Evolutionary conservation across 1,140 invertebrate genomes (phyloP).

Genomic region (Mercenaria mercenaria): DNA sequence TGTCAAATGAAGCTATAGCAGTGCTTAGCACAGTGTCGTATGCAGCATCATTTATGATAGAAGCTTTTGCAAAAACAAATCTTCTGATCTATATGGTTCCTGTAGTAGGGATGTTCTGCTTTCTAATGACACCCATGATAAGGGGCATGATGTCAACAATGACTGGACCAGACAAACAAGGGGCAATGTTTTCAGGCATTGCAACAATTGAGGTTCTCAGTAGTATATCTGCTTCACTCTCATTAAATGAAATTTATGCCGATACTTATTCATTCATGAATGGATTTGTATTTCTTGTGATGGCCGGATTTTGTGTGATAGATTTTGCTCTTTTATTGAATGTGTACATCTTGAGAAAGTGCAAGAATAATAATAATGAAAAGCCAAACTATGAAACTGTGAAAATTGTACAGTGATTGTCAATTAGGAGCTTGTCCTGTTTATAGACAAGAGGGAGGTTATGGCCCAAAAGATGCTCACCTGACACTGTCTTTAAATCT

Average conservation of each 20-base stretch:
- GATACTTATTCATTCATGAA: conserved; percentile 28
- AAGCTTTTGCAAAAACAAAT: conserved; percentile 38
- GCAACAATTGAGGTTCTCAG: conserved; percentile 27
- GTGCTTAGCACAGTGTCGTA: neutral
- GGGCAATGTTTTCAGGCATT: conserved; percentile 44
- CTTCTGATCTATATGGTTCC: conserved; percentile 45
- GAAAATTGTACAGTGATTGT: too few species aligned
- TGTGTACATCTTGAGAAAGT: neutral
- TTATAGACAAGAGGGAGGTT: too few species aligned
- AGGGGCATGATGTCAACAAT: conserved; percentile 37
- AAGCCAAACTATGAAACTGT: neutral
- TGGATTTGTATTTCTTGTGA: conserved; percentile 33
- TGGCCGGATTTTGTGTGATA: conserved; percentile 23
- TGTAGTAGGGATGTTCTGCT: neutral
- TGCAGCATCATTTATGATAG: neutral
- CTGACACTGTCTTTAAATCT: too few species aligned
- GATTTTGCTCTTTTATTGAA: neutral
- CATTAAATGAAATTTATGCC: conserved; percentile 33
- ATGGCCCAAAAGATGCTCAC: too few species aligned
- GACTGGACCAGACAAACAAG: conserved; percentile 51
- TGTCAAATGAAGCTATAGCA: conserved; percentile 32
- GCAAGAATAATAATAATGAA: neutral
- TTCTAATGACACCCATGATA: conserved; percentile 19
- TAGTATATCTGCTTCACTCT: neutral
- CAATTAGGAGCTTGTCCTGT: too few species aligned